Base-by-base conservation (phyloP, 2,888 invertebrate genomes). In the Pollenia angustigena region DNA sequence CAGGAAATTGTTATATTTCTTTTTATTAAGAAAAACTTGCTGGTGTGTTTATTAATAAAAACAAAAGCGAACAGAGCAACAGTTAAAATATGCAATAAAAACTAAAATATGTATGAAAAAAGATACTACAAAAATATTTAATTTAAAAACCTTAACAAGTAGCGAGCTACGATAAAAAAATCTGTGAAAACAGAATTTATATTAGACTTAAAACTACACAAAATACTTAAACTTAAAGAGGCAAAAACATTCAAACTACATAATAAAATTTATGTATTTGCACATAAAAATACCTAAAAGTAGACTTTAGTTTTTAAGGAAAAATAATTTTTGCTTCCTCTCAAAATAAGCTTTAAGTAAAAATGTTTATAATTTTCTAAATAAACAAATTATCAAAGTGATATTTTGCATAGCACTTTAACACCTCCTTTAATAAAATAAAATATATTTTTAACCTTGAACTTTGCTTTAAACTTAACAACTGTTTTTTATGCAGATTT, bases 401-500 rank as follows among this genome's bases (percentile, higher is more conserved):
- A 44, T 32, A 54, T 12, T 16, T 18, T 62, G 4, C 32, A 32
- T 32, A 32, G 9, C n/a, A n/a, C 42, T 16, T 11, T 10, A n/a
- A 62, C 60, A 62, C 42, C 42, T 11, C 10, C 12, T 14, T 16
- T n/a, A 62, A 42, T 58, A 62, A 62, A 42, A 40, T 10, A 9
- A 62, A 62, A 16, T 40, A n/a, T n/a, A 42, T 4, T 16, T 40
- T 62, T 42, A 60, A 40, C 60, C 60, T 62, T 62, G 60, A 62
- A 62, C 60, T 62, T n/a, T 60, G 14, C n/a, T 42, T n/a, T n/a
- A n/a, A n/a, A n/a, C 42, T n/a, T 16, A 60, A 40, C 16, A 9
- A 42, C 60, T 14, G 14, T 11, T 62, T 62, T 11, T 62, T 62
- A 8, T 62, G 9, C 6, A 4, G 32, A 32, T 32, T 32, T 6